phyloP scores from a whole-genome alignment of 1,140 invertebrate species.

The Drosophila nebulosa region DNA sequence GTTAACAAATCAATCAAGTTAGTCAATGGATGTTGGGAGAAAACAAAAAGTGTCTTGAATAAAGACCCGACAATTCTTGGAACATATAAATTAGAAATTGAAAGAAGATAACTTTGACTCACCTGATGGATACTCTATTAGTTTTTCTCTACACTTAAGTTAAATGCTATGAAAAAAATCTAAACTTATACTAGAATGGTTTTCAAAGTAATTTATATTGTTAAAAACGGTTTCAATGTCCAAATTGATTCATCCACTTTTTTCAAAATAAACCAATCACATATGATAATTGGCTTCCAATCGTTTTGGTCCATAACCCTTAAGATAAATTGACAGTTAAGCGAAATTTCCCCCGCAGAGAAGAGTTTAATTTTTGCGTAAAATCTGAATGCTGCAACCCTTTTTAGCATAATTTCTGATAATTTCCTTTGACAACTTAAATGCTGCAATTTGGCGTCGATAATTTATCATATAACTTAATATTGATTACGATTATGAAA shows the following conservation, averaged over 20 bases:
- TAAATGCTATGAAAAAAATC: too few species aligned
- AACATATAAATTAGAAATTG: background rate
- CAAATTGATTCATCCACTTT: background rate
- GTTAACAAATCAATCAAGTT: background rate
- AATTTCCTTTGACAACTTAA: constrained; percentile 71
- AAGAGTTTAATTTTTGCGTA: constrained; percentile 6
- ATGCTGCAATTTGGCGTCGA: constrained; percentile 59
- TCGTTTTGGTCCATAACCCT: constrained; percentile 7
- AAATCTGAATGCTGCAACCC: constrained; percentile 8
- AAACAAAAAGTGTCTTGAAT: background rate
- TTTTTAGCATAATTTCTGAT: constrained; percentile 54
- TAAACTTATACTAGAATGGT: too few species aligned
- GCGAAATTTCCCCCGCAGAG: constrained; percentile 18
- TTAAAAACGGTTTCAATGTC: background rate
- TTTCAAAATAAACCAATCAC: background rate
- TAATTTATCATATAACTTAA: constrained; percentile 74
- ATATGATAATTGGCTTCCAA: background rate
- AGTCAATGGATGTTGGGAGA: background rate
- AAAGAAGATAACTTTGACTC: background rate
- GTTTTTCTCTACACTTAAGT: too few species aligned
- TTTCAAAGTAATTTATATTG: too few species aligned
- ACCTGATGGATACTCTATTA: too few species aligned
- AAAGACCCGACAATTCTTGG: background rate
- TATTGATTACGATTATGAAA: constrained; percentile 71
- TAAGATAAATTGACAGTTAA: constrained; percentile 39